Base-by-base conservation (phyloP, 2,888 invertebrate species). In the Dicyrtomina minuta region DNA sequence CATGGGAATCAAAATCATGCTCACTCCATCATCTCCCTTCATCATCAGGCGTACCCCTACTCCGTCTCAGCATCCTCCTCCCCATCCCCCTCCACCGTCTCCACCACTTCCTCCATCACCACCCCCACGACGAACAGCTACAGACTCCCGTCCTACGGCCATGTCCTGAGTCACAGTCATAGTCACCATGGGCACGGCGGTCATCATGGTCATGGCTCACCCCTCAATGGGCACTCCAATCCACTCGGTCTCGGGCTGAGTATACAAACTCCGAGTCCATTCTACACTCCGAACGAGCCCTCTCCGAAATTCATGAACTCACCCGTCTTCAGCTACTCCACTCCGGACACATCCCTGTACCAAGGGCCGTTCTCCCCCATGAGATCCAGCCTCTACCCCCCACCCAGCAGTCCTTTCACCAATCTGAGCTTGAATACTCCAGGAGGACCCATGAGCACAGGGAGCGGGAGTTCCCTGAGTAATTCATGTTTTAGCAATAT, bases 301-400 rank as follows among this genome's bases (percentile, higher is more conserved):
- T 77, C 77, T 2, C 78, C 78, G 10, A 75, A 77, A 66, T 78
- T 78, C 69, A 77, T 78, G 77, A 78, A 77, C 43, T 78, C 77
- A 26, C 78, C 77, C 59, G 75, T 77, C 49, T 77, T 77, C 68
- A 77, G 74, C 68, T 78, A 78, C 61, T 75, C 78, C 10, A 74
- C 73, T 20, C 75, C 74, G 12, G 75, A 77, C 70, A 74, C 77
- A n/a, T 62, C 74, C 13, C 44, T 77, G 58, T 78, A 78, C 66
- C 75, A 78, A 71, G 78, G 78, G 24, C 78, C 78, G 27, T 78
- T 75, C 60, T 77, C 78, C 33, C 78, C 78, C 1, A 77, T 75
- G 44, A 56, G 78, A 60, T 72, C 76, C 17, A 71, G 76, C 5
- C 70, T 75, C 26, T 78, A 76, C 53, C 74, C 75, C 44, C 77